Conservation (phyloP, 2,797 vertebrate genomes). For the Acrossocheilus fasciatus region DNA sequence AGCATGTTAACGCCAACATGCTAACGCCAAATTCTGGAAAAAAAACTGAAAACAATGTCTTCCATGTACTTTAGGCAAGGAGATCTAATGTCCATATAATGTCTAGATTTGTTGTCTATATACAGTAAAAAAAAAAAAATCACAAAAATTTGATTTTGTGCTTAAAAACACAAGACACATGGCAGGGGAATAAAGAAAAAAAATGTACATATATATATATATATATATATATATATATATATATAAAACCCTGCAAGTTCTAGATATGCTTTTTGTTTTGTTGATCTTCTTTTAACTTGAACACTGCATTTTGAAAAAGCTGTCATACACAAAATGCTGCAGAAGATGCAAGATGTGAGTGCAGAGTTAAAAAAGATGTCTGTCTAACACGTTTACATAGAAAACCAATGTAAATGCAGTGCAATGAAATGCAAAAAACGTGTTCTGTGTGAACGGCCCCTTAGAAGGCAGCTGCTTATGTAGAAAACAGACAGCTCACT, state of each 20-base stretch:
- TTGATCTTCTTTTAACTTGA: not conserved
- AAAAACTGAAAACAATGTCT: not conserved
- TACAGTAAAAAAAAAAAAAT: not conserved
- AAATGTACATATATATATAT: no score
- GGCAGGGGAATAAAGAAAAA: not conserved
- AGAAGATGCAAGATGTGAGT: not conserved
- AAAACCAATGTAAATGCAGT: not conserved
- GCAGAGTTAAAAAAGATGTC: not conserved
- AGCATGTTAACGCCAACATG: slow-evolving; percentile 7
- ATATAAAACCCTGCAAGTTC: no score
- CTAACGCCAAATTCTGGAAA: not conserved
- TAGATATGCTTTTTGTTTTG: not conserved
- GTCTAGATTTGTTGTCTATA: not conserved
- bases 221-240: no score
- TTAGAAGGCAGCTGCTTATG: not conserved
- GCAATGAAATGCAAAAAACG: not conserved
- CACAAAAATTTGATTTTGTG: not conserved
- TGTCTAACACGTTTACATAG: not conserved
- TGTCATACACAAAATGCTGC: not conserved
- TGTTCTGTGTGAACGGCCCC: not conserved
- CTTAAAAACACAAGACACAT: not conserved
- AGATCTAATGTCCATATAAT: not conserved
- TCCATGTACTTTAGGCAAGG: not conserved
- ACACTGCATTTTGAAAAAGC: not conserved
- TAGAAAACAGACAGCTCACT: not conserved